Evolutionary conservation across 2,113 vertebrate species (phyloP), one percentile per base, ranked within the genome.

Genomic region (Elaphurus davidianus): DNA sequence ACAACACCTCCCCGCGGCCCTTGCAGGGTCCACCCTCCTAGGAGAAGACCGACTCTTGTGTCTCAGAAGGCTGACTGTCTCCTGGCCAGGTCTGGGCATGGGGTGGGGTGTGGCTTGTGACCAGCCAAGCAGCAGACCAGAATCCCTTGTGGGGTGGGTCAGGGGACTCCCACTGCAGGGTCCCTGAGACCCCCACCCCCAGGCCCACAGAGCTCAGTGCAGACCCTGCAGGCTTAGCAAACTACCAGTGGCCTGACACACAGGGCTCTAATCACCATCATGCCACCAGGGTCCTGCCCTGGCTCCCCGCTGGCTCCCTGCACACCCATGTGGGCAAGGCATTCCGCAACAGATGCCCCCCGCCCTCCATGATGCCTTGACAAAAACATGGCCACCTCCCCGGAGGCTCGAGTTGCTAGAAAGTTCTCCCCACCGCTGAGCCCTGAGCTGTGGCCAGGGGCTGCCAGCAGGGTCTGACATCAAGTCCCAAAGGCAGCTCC

Each of bases 291-390:
- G 36, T 13, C 40, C 60, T 74, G 81, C 21, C 79, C 59, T 0
- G 1, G 36, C 17, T 90, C 67, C 16, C 67, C 0, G n/a, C 87
- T 12, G 2, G 62, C 50, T 30, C 36, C 40, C 17, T 9, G 1
- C 88, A 57, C 6, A 36, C 78, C 52, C 28, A 14, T 2, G 16
- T 33, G 16, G 57, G 19, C 90, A 30, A 64, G 25, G 33, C 6
- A 25, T 19, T 62, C n/a, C 0, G 0, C 36, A 9, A 13, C 6
- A n/a, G 40, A 10, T 0, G 3, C 0, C 64, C 50, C 50, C 13
- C 2, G 0, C 10, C 13, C 17, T 45, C 57, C 16, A 27, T 6
- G 78, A 82, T 14, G 27, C 50, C 79, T 43, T n/a, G 21, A 36
- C 82, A 36, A 76, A 76, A 17, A 33, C 40, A 14, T 1, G 2